Conservation (phyloP, 1,140 invertebrate genomes). For the Anadara kagoshimensis region DNA sequence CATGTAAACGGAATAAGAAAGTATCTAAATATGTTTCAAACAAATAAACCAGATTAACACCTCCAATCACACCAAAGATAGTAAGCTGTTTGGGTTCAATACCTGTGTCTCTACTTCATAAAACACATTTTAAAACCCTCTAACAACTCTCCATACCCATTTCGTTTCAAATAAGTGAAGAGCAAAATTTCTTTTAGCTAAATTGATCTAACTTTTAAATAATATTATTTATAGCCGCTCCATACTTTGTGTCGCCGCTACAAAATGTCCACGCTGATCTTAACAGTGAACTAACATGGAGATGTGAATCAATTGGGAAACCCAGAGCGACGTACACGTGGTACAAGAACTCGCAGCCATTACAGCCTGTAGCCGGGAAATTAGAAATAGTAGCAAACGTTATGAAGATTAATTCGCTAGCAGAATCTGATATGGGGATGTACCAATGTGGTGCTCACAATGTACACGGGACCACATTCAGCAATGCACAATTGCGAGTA, state of each 20-base stretch:
- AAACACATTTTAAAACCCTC: too few relatives aligned
- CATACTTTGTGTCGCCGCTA: slow-evolving; percentile 94
- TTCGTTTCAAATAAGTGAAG: too few relatives aligned
- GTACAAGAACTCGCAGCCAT: slow-evolving; percentile 83
- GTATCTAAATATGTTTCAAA: too few relatives aligned
- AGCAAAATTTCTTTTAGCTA: too few relatives aligned
- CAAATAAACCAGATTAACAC: too few relatives aligned
- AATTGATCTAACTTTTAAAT: too few relatives aligned
- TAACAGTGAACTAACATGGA: slow-evolving; percentile 87
- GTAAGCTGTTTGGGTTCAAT: too few relatives aligned
- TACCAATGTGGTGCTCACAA: slow-evolving; percentile 95
- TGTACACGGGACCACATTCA: slow-evolving; percentile 89
- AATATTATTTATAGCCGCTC: too few relatives aligned
- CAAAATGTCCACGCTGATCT: slow-evolving; percentile 92
- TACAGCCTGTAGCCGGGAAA: slow-evolving; percentile 76
- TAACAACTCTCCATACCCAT: too few relatives aligned
- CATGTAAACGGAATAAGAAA: too few relatives aligned
- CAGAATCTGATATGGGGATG: slow-evolving; percentile 87
- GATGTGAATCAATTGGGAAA: slow-evolving; percentile 96
- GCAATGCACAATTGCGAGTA: slow-evolving; percentile 91
- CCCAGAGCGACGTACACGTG: slow-evolving; percentile 94
- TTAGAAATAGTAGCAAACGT: slow-evolving; percentile 59
- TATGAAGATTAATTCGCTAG: slow-evolving; percentile 45
- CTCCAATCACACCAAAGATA: too few relatives aligned
- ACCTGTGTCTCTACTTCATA: too few relatives aligned